Evolutionary conservation across 2,113 vertebrate species (phyloP), one percentile per base, ranked within the genome.

Genomic region (Petroica traversi): DNA sequence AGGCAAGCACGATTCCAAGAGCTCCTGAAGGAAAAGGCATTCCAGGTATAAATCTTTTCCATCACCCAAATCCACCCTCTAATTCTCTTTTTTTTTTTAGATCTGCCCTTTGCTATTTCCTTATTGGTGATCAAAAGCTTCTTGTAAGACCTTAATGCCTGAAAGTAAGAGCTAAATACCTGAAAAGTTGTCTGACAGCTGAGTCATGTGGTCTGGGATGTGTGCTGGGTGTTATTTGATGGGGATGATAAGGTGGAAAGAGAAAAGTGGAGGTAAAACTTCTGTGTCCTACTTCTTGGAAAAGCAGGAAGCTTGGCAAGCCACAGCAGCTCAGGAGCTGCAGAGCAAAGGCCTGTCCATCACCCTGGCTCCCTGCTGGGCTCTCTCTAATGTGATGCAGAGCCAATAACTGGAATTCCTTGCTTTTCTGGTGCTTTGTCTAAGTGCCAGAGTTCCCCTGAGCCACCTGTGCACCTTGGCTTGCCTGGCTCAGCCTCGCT

Each of bases 1-100:
- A 98, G 63, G 57, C 97, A 98, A n/a, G 22, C 76, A 10, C 22
- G 17, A 10, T 98, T 99, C 87, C 92, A 61, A 5, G 97, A 97
- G 57, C 96, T 99, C 25, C 1, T 96, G 58, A 92, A 89, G 62
- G 86, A 86, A 49, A 85, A 97, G 22, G 68, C 72, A 6, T 97
- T 98, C 86, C 97, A 97, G 93, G 99, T 99, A 78, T 3, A 19
- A 28, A 29, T 57, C 33, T 41, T 77, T 40, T 14, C n/a, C 12
- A 4, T 40, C 33, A 9, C 41, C 64, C 36, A 24, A n/a, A 25
- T 24, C 43, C 34, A 25, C 13, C 2, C 20, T 62, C 22, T 54
- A 26, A 62, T 61, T 67, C 64, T 84, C 3, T 0, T 17, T 14
- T 57, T 14, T 57, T 63, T 87, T 87, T 81, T 55, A 91, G n/a